A percentile compares a stretch with the other conserved stretches of the same genome.
phyloP scores from a whole-genome alignment of 2,888 invertebrate species.

The Anthophora plumipes region DNA sequence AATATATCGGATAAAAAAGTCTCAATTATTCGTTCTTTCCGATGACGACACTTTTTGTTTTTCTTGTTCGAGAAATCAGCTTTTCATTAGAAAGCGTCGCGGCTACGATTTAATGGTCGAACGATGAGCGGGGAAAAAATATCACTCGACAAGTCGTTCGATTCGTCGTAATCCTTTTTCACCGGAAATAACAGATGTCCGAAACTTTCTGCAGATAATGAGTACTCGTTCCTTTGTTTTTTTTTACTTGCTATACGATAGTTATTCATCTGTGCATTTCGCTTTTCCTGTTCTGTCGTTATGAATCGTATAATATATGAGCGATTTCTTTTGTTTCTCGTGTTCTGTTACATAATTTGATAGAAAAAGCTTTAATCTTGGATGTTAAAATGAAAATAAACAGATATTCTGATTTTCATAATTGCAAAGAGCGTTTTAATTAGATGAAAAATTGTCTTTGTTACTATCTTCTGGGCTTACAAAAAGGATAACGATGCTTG shows the following conservation, averaged over 20 bases:
- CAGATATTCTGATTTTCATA: not conserved
- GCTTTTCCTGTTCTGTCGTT: not conserved
- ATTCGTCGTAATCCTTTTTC: not conserved
- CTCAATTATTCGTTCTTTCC: not conserved
- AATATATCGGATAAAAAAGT: not conserved
- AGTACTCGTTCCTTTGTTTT: too few species aligned
- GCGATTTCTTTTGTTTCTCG: not conserved
- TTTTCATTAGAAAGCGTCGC: too few species aligned
- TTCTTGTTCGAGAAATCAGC: too few species aligned
- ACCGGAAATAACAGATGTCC: not conserved
- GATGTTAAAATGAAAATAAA: not conserved
- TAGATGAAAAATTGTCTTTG: too few species aligned
- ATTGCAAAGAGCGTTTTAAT: not conserved
- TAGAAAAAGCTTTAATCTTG: not conserved
- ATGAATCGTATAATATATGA: not conserved
- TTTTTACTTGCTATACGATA: not conserved
- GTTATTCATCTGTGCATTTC: not conserved
- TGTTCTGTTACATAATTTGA: not conserved
- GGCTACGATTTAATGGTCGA: not conserved
- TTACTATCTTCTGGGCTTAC: too few species aligned
- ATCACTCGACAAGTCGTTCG: conserved; percentile 15
- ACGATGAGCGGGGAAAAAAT: not conserved
- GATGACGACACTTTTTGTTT: too few species aligned
- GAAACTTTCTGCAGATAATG: not conserved
- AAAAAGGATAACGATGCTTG: too few species aligned